Conservation (phyloP, 2,888 invertebrate species). For the Pardosa pseudoannulata region DNA sequence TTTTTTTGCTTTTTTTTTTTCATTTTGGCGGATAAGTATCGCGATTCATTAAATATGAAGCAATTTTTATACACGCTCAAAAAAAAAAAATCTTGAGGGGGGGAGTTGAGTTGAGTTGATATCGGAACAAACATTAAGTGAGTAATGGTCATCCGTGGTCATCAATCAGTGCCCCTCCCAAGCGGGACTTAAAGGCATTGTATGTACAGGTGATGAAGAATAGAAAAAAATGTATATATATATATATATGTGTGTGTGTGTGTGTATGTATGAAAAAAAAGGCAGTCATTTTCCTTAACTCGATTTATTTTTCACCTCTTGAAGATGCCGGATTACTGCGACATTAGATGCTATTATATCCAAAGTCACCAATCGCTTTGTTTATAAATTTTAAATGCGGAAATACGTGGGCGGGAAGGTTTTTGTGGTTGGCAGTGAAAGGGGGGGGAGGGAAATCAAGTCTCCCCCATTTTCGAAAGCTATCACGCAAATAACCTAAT, state of each 20-base stretch:
- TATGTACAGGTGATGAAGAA: constrained; percentile 55
- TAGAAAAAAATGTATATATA: too few species aligned
- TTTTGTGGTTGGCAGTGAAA: too few species aligned
- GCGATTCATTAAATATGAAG: constrained; percentile 61
- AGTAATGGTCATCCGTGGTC: constrained; percentile 62
- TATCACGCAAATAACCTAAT: constrained; percentile 51
- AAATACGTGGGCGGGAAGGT: constrained; percentile 16
- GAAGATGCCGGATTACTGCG: constrained; percentile 52
- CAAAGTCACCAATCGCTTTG: constrained; percentile 42
- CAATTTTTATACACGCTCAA: constrained; percentile 46
- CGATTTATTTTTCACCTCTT: constrained; percentile 67
- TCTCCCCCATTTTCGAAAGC: constrained; percentile 25
- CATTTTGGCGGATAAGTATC: constrained; percentile 40
- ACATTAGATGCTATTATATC: constrained; percentile 62
- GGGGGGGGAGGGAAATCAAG: too few species aligned
- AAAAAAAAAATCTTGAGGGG: constrained; percentile 13
- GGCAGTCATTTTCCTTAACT: constrained; percentile 54
- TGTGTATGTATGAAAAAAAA: neutral
- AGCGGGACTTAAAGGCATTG: constrained; percentile 28
- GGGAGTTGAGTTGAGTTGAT: constrained; percentile 23
- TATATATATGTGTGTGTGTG: too few species aligned
- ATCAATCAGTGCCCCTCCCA: constrained; percentile 67
- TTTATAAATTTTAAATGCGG: constrained; percentile 71
- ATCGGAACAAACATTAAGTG: constrained; percentile 70
- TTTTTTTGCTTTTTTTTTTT: neutral